Percentiles rank a stretch among this genome's conserved stretches.
Conservation (phyloP, 2,888 invertebrate genomes). For the Eutolmus rufibarbis region DNA sequence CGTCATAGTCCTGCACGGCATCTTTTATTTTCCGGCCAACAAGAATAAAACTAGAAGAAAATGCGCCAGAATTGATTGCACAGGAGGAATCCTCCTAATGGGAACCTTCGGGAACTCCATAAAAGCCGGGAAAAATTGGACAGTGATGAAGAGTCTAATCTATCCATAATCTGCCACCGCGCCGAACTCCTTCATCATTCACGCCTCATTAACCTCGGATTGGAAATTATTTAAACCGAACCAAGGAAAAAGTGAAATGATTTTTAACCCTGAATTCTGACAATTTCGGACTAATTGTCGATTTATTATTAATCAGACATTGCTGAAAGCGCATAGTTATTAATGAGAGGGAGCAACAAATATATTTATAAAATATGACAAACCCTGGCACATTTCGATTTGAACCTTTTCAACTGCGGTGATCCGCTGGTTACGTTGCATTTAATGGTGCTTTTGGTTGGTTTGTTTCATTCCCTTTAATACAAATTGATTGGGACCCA, state of each 20-base stretch:
- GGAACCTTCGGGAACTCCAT: background rate
- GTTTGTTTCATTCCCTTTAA: background rate
- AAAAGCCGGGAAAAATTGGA: background rate
- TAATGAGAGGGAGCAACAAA: background rate
- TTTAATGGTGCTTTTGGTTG: background rate
- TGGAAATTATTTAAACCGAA: background rate
- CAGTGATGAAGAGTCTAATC: slow-evolving; percentile 2
- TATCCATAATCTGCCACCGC: background rate
- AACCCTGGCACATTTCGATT: background rate
- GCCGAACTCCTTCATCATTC: background rate
- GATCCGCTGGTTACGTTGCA: background rate
- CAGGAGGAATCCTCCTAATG: background rate
- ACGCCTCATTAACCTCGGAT: background rate
- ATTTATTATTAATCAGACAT: background rate
- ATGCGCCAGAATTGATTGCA: background rate
- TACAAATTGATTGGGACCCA: background rate
- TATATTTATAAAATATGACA: background rate
- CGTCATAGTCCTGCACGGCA: background rate
- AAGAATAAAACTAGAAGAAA: background rate
- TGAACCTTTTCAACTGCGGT: background rate
- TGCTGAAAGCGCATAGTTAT: background rate
- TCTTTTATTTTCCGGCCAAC: background rate
- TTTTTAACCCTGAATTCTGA: background rate
- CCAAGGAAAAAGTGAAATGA: background rate
- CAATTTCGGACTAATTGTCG: background rate